Conservation (phyloP, 2,797 vertebrate species). For the Phrynocephalus forsythii region DNA sequence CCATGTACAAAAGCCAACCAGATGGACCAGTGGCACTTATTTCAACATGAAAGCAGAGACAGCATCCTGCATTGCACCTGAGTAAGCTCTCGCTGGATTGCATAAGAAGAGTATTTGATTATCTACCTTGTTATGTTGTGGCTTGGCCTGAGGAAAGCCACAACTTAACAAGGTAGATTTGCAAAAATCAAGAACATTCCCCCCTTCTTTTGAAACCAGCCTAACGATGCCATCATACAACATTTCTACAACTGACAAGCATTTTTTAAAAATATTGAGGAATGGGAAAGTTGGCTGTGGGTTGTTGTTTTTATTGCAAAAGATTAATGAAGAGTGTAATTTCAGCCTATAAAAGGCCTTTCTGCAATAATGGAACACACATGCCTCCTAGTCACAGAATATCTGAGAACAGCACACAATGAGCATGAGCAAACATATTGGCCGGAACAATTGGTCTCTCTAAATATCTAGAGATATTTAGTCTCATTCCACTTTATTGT, state of each 20-base stretch:
- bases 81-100: not conserved
- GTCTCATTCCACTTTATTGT: not conserved
- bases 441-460: not conserved
- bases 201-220: not conserved
- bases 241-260: not conserved
- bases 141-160: not conserved
- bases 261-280: not conserved
- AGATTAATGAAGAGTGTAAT: not conserved
- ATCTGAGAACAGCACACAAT: not conserved
- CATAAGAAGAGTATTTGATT: not conserved
- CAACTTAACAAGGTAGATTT: no score
- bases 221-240: not conserved
- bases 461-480: not conserved
- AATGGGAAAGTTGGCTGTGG: not conserved
- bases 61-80: not conserved
- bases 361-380: not conserved
- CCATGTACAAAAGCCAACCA: not conserved
- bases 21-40: not conserved
- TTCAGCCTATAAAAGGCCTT: not conserved
- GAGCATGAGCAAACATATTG: not conserved
- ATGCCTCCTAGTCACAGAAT: not conserved
- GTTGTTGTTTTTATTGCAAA: not conserved
- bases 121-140: not conserved
- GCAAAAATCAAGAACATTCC: not conserved
- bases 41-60: not conserved